Evolutionary conservation across 2,113 vertebrate species (phyloP).

Genomic region (Nyctibius bracteatus): DNA sequence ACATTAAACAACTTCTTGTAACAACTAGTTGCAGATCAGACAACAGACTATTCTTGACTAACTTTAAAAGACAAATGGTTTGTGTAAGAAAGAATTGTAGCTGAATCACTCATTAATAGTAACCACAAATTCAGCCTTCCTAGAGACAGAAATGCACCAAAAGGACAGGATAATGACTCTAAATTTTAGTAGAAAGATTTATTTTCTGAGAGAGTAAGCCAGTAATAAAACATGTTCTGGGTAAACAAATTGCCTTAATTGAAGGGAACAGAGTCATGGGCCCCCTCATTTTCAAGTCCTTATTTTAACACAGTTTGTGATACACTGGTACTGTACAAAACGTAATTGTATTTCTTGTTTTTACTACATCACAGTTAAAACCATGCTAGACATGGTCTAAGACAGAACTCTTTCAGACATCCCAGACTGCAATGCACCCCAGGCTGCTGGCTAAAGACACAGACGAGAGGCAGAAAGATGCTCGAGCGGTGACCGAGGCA

Average conservation of each 20-base stretch:
- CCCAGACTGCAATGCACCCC: background rate
- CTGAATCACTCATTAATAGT: background rate
- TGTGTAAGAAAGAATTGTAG: background rate
- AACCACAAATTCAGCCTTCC: background rate
- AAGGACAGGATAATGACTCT: background rate
- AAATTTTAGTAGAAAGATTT: background rate
- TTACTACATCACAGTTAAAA: background rate
- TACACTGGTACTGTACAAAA: background rate
- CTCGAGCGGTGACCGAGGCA: fast-evolving
- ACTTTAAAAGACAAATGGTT: background rate
- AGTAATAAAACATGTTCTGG: background rate
- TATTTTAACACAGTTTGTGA: background rate
- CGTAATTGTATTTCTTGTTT: background rate
- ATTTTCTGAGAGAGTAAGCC: background rate
- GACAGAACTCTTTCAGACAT: background rate
- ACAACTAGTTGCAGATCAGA: background rate
- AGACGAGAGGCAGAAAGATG: background rate
- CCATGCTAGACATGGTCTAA: background rate
- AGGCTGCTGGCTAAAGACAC: background rate
- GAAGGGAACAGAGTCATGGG: background rate
- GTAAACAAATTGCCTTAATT: background rate
- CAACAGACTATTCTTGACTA: background rate
- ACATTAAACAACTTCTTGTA: background rate
- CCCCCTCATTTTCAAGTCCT: background rate
- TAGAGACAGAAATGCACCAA: background rate